A percentile compares a stretch with the other conserved stretches of the same genome.
Conservation (phyloP, 2,888 invertebrate species). For the Synergus gifuensis region DNA sequence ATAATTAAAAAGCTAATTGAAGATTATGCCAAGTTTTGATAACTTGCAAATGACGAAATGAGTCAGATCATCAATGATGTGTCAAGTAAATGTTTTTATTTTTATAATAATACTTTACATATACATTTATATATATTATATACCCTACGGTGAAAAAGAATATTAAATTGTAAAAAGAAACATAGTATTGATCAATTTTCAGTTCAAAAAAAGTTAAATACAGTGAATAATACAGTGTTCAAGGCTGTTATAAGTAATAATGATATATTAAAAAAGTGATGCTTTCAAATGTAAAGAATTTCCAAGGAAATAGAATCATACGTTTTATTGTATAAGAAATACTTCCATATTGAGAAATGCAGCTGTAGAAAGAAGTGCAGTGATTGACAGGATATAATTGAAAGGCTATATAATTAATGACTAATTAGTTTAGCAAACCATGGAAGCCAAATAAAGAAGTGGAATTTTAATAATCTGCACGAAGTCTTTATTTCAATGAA, state of each 20-base stretch:
- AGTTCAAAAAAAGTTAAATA: neutral
- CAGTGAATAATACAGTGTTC: neutral
- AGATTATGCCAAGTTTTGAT: constrained; percentile 26
- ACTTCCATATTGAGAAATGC: neutral
- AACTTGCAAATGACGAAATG: neutral
- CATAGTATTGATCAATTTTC: neutral
- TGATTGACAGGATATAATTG: constrained; percentile 23
- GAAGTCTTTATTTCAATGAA: neutral
- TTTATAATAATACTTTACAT: constrained; percentile 37
- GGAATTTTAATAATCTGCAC: constrained; percentile 16
- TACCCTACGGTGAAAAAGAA: neutral
- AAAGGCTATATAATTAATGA: constrained; percentile 14
- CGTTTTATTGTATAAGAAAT: constrained; percentile 4
- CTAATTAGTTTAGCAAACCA: neutral
- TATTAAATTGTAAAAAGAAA: neutral
- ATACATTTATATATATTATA: neutral
- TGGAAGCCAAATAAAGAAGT: constrained; percentile 11
- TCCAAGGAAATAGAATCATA: constrained; percentile 21
- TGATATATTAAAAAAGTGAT: neutral
- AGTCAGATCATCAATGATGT: constrained; percentile 55
- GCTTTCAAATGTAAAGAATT: constrained; percentile 13
- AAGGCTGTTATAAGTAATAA: neutral
- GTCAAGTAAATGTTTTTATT: constrained; percentile 28
- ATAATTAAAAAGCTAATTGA: constrained; percentile 17
- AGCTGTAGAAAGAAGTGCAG: constrained; percentile 6